A percentile compares a stretch with the other conserved stretches of the same genome.
phyloP scores from a whole-genome alignment of 2,888 invertebrate genomes.

The Acholoe squamosa region DNA sequence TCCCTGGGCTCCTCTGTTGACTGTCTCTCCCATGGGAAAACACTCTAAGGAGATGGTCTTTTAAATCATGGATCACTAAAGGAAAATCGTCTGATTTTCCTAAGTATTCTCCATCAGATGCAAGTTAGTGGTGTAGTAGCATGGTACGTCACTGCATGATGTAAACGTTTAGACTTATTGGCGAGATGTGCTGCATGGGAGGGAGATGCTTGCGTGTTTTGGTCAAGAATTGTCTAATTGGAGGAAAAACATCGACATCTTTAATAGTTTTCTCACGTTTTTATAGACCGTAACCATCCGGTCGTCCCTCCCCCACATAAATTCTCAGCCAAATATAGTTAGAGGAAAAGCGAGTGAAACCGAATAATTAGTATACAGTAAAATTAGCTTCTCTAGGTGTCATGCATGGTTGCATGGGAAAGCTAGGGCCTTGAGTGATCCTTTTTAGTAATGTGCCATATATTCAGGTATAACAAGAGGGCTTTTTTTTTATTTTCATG shows the following conservation, averaged over 20 bases:
- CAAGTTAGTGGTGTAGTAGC: neutral
- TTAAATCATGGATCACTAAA: constrained; percentile 20
- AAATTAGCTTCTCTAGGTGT: neutral
- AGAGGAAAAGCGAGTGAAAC: neutral
- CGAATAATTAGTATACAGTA: neutral
- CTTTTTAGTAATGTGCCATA: too few species aligned
- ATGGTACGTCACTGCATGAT: neutral
- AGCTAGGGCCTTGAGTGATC: neutral
- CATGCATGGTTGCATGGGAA: constrained; percentile 3
- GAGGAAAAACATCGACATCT: neutral
- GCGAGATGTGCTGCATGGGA: neutral
- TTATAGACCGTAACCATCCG: neutral
- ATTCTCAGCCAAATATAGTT: neutral
- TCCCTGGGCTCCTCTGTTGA: neutral
- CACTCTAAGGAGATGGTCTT: neutral
- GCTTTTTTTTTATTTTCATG: too few species aligned
- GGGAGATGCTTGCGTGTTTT: neutral
- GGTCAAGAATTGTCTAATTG: neutral
- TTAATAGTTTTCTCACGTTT: neutral
- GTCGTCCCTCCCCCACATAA: neutral
- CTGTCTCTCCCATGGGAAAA: constrained; percentile 22
- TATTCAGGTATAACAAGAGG: too few species aligned
- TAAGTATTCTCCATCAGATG: neutral
- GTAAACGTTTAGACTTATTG: constrained; percentile 21
- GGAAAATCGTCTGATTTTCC: neutral